Base-by-base conservation (phyloP, 2,113 vertebrate species). In the Puffinus mauretanicus region DNA sequence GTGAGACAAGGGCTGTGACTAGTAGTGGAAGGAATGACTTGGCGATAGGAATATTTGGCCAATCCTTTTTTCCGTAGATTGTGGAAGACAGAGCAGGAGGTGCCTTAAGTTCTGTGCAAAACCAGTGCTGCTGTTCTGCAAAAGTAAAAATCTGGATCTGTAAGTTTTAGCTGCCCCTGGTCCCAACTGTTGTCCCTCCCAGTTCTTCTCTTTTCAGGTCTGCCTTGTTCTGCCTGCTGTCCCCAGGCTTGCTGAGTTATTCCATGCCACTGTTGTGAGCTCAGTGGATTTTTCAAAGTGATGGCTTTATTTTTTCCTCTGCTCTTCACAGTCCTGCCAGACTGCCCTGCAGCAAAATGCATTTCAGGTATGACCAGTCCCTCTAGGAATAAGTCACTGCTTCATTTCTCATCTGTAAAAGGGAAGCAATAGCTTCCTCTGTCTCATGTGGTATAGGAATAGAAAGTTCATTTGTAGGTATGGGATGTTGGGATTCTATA, bases 401-500 rank as follows among this genome's bases (percentile, higher is more conserved):
- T 96, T 95, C 77, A 36, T 64, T 94, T 94, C 83, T 95, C 49
- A 83, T 86, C 85, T 42, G 61, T 67, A 75, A 84, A 87, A 71
- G 38, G 38, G 66, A 58, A 86, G 47, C 62, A 93, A 49, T 65
- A 71, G n/a, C 66, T 96, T 83, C 24, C 32, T 42, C 26, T 60
- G 2, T 52, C 73, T 93, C 47, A 40, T 84, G 61, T 0, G 2
- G 52, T 69, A 49, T 1, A 47, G 47, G 44, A 66, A 72, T 30
- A 87, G 86, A 69, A 92, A 90, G 55, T 90, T 85, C 75, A 76
- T 92, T 92, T 95, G 44, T 69, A 70, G 57, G 6, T 55, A 44
- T 55, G 40, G 29, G 42, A 47, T 76, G 11, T 5, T 79, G 42
- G 34, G 64, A 42, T 34, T 51, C 51, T 27, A 5, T 17, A 65